Evolutionary conservation across 2,888 invertebrate species (phyloP).

Genomic region (Lymantria monacha): DNA sequence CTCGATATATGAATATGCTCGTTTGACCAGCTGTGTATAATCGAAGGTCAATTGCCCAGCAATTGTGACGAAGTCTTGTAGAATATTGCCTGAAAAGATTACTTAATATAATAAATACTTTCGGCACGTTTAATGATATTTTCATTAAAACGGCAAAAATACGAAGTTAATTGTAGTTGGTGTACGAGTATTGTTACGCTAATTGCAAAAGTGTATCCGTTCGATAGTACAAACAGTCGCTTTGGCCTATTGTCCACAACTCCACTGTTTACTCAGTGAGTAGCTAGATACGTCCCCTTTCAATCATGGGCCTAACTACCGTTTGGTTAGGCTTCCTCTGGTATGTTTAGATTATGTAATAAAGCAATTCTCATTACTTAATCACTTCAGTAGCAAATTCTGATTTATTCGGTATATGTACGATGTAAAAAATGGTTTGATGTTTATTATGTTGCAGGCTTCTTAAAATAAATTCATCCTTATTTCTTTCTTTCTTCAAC

Average conservation of each 20-base stretch:
- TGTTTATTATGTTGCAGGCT: too few relatives aligned
- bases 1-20: too few relatives aligned
- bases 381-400: background rate
- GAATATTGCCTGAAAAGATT: too few relatives aligned
- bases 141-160: background rate
- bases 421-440: too few relatives aligned
- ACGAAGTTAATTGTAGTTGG: slow-evolving; percentile 14
- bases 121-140: background rate
- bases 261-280: slow-evolving; percentile 51
- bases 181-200: slow-evolving; percentile 43
- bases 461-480: too few relatives aligned
- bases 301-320: slow-evolving; percentile 54
- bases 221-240: slow-evolving; percentile 56
- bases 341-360: slow-evolving; percentile 46
- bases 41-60: too few relatives aligned
- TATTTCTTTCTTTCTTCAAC: too few relatives aligned
- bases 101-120: too few relatives aligned
- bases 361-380: slow-evolving; percentile 17
- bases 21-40: too few relatives aligned
- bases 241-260: slow-evolving; percentile 63
- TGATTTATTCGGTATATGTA: background rate
- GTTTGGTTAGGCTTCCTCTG: slow-evolving; percentile 50
- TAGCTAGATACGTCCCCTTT: slow-evolving; percentile 56
- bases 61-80: too few relatives aligned
- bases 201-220: slow-evolving; percentile 60